Evolutionary conservation across 92 coral and sea anemone genomes (phyloP), one percentile per base, ranked within the genome.

Genomic region (Micromussa lordhowensis): DNA sequence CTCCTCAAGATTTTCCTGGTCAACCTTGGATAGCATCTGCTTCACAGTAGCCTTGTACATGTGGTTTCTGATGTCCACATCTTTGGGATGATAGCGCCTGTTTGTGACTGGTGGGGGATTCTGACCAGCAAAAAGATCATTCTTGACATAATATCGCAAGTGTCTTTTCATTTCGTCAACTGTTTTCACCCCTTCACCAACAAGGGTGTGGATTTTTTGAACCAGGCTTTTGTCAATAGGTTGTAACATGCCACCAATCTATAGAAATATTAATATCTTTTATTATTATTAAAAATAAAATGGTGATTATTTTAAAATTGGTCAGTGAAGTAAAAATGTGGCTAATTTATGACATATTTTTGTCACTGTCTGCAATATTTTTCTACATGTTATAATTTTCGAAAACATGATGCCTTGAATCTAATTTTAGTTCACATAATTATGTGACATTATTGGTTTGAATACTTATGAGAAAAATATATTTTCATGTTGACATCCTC

Each of bases 1-100:
- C 5, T 69, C 22, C n/a, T n/a, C 15, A 26, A 11, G 14, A 7
- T 16, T 1, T 80, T 91, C 80, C 35, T 93, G 96, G 69, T 91
- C 96, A 61, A 88, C 78, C 11, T 90, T 88, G 58, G 96, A 93
- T 8, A 88, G 51, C 87, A 74, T 40, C n/a, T 80, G 69, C 82
- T 91, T 91, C 2, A 91, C 74, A 5, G 90, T 13, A 71, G 96
- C 96, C 35, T 77, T 73, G 75, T 94, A 94, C 85, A 94, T 94
- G 79, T 92, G 93, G 85, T 94, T 92, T 59, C 91, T 75, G 21
- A 91, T 80, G 29, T 90, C 89, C 28, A 81, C 83, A 59, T 86
- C 79, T 10, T 70, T 85, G 48, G 94, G 96, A 75, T 88, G 76
- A 85, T 81, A 90, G 34, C 94, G 91, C 77, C 94, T 76, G 81